Percentiles rank a stretch among this genome's conserved stretches.
These are phyloP conservation scores for Stigmatopora argus DNA, from an alignment of 2,113 vertebrate species.

Conservation along the genomic window DNA sequence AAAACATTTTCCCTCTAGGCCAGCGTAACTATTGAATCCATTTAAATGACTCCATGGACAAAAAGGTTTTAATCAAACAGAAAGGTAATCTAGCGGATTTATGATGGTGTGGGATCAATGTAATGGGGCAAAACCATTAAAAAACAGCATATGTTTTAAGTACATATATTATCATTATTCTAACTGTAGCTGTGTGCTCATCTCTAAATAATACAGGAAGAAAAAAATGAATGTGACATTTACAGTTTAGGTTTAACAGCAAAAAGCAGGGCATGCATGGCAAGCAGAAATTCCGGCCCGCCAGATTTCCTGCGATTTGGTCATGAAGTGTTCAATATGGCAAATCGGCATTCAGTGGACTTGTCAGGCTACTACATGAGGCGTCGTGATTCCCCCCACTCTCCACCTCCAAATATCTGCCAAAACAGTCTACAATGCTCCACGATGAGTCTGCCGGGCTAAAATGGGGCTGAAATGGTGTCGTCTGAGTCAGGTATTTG, in stretches of 20 bases:
- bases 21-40: conserved; percentile 38
- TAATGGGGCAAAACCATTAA: conserved; percentile 22
- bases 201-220: not conserved
- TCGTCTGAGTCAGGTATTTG: too few relatives aligned
- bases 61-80: conserved; percentile 49
- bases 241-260: not conserved
- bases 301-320: too few relatives aligned
- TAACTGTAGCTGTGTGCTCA: conserved; percentile 2
- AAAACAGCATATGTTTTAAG: conserved; percentile 23
- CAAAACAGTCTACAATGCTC: too few relatives aligned
- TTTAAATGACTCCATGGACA: conserved; percentile 34
- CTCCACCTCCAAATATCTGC: too few relatives aligned
- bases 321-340: too few relatives aligned
- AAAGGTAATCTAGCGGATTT: conserved; percentile 51
- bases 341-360: too few relatives aligned
- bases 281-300: too few relatives aligned
- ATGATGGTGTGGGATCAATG: conserved; percentile 24
- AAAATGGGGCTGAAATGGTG: too few relatives aligned
- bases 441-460: too few relatives aligned
- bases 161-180: conserved; percentile 24
- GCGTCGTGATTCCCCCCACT: too few relatives aligned
- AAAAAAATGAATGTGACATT: not conserved
- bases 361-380: too few relatives aligned
- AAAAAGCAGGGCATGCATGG: not conserved
- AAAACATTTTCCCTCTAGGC: conserved; percentile 29